Conservation (phyloP, 1,140 invertebrate genomes). For the Cotesia typhae region DNA sequence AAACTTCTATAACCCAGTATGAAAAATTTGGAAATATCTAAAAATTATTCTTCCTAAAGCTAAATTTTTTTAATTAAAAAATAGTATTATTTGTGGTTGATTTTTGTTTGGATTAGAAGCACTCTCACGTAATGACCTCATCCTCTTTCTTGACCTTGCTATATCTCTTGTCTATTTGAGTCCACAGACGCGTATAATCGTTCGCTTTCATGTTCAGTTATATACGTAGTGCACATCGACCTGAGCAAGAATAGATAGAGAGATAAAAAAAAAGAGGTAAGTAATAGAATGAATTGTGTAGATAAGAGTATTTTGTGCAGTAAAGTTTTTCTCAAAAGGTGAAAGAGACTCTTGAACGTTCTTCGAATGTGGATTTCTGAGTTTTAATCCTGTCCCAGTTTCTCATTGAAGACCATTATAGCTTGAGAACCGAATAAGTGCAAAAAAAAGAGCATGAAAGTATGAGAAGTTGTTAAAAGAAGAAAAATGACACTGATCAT, state of each 20-base stretch:
- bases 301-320: neutral
- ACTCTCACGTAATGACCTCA: slow-evolving; percentile 33
- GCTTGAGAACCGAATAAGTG: neutral
- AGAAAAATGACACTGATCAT: neutral
- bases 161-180: slow-evolving; percentile 14
- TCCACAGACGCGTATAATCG: slow-evolving; percentile 24
- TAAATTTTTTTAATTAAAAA: neutral
- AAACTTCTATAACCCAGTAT: too few species aligned
- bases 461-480: slow-evolving; percentile 7
- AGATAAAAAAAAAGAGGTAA: neutral
- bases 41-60: slow-evolving; percentile 20
- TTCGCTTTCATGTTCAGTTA: slow-evolving; percentile 23
- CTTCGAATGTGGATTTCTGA: slow-evolving; percentile 28
- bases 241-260: slow-evolving; percentile 16
- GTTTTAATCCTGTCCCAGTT: slow-evolving; percentile 36
- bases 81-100: neutral
- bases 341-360: slow-evolving; percentile 17
- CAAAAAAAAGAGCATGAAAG: neutral
- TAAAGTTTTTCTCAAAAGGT: slow-evolving; percentile 17
- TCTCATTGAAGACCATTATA: slow-evolving; percentile 32
- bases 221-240: slow-evolving; percentile 24
- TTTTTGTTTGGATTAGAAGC: slow-evolving; percentile 32
- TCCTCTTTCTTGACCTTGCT: slow-evolving; percentile 9
- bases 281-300: slow-evolving; percentile 26
- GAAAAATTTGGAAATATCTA: neutral